These are phyloP conservation scores for Pteruthius melanotis DNA, from an alignment of 2,113 vertebrate genomes.

Conservation along the genomic window DNA sequence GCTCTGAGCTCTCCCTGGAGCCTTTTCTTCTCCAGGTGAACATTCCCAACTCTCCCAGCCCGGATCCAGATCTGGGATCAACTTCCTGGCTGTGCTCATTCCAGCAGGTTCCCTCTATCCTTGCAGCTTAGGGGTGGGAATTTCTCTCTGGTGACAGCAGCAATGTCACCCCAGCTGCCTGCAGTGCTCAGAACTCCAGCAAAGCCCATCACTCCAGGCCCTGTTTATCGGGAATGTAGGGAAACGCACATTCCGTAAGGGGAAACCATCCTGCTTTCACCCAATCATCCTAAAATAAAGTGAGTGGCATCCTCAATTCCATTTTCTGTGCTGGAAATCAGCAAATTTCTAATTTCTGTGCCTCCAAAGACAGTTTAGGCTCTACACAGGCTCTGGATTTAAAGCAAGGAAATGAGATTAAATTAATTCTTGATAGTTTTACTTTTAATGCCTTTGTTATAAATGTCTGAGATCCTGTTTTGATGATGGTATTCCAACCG, in stretches of 20 bases:
- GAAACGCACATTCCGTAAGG: background rate
- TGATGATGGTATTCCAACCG: background rate
- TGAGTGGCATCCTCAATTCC: background rate
- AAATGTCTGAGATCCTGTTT: background rate
- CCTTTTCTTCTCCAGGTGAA: background rate
- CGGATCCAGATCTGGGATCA: too few relatives aligned
- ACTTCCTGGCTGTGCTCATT: accelerated
- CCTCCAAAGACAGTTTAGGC: background rate
- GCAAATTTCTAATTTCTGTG: background rate
- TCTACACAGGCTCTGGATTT: background rate
- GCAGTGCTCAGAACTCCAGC: too few relatives aligned
- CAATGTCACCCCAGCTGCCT: background rate
- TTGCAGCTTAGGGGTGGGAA: background rate
- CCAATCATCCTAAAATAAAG: background rate
- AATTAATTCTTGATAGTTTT: background rate
- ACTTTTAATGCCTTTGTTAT: background rate
- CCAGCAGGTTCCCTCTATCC: background rate
- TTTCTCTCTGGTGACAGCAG: background rate
- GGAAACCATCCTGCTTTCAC: background rate
- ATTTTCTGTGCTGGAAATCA: background rate
- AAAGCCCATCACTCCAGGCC: background rate
- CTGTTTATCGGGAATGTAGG: accelerated
- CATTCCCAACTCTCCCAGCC: background rate
- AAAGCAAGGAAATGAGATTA: background rate
- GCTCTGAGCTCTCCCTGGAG: background rate